phyloP scores from a whole-genome alignment of 2,113 vertebrate genomes.

The Gambusia affinis region DNA sequence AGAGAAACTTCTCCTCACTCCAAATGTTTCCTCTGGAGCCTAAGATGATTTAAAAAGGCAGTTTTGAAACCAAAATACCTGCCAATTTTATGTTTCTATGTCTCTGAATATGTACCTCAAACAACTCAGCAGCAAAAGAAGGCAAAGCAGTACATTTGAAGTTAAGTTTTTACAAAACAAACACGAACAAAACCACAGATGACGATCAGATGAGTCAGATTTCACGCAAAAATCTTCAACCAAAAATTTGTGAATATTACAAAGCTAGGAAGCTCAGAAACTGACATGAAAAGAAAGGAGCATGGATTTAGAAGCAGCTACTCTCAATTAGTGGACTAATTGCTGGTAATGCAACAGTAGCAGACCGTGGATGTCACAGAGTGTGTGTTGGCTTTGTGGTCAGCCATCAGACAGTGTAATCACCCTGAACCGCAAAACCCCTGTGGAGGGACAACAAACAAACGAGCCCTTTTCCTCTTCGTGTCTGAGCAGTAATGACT shows the following conservation, averaged over 20 bases:
- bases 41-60: too few species aligned
- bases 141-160: too few species aligned
- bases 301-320: background rate
- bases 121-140: too few species aligned
- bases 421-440: conserved; percentile 52
- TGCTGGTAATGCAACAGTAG: conserved; percentile 42
- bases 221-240: background rate
- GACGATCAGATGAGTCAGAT: background rate
- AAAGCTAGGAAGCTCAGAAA: background rate
- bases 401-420: conserved; percentile 73
- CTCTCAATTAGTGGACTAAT: conserved; percentile 41
- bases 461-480: conserved; percentile 30
- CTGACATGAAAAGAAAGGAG: background rate
- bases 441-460: conserved; percentile 48
- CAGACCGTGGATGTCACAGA: conserved; percentile 48
- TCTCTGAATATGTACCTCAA: too few species aligned
- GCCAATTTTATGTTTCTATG: too few species aligned
- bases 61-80: background rate
- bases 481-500: conserved; percentile 57
- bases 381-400: conserved; percentile 67
- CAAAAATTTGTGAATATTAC: background rate
- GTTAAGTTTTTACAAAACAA: background rate
- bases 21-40: too few species aligned
- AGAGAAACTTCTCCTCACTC: too few species aligned
- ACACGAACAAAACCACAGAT: background rate